These are phyloP conservation scores for Oriolus oriolus DNA, from an alignment of 2,113 vertebrate species.

Conservation along the genomic window DNA sequence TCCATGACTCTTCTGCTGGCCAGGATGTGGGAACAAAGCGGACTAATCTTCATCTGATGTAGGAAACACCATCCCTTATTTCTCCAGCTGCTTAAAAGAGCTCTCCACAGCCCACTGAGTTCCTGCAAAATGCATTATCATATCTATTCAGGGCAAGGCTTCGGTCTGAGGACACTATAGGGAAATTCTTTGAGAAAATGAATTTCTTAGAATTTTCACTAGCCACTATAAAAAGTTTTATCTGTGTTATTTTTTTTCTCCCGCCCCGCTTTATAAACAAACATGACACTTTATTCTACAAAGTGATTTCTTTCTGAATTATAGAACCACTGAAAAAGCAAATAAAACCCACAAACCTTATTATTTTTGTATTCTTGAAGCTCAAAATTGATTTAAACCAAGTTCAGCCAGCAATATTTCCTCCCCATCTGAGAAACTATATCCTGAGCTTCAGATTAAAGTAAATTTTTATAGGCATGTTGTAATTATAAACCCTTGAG, in stretches of 20 bases:
- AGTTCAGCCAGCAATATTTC: conserved; percentile 51
- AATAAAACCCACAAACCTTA: conserved; percentile 54
- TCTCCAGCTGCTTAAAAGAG: not conserved
- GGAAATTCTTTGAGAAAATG: not conserved
- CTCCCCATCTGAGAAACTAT: not conserved
- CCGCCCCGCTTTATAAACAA: conserved; percentile 2
- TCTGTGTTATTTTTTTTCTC: conserved; percentile 7
- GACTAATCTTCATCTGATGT: not conserved
- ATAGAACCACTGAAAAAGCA: conserved; percentile 34
- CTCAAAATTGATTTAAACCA: conserved; percentile 56
- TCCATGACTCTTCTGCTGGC: not conserved
- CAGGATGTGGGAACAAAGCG: not conserved
- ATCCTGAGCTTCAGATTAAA: conserved; percentile 27
- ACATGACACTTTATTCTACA: conserved; percentile 48
- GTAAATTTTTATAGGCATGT: conserved; percentile 46
- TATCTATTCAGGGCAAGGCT: not conserved
- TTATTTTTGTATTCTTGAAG: conserved; percentile 53
- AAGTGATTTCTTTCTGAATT: conserved; percentile 56
- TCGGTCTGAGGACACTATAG: not conserved
- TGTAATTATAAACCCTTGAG: conserved; percentile 56
- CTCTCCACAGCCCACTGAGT: not conserved
- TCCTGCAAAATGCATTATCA: not conserved
- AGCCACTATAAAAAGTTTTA: conserved; percentile 26
- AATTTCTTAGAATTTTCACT: conserved; percentile 24
- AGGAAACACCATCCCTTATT: not conserved